These are phyloP conservation scores for Neoseiulus cucumeris DNA, from an alignment of 1,140 invertebrate species.

Conservation along the genomic window DNA sequence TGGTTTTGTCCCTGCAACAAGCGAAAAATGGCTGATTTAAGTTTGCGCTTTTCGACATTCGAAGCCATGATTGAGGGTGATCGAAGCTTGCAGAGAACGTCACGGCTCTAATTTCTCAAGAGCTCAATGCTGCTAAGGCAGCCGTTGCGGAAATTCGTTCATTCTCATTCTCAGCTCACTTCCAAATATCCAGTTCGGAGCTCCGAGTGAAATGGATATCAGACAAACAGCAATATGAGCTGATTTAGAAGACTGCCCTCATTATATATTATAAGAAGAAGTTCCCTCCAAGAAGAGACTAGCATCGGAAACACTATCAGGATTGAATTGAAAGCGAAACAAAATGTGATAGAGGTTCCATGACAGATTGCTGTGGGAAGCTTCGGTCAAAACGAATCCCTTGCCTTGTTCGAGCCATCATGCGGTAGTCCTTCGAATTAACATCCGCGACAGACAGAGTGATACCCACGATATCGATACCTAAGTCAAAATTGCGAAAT, in stretches of 20 bases:
- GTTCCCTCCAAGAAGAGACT: no score
- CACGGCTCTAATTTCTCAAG: neutral
- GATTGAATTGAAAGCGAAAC: no score
- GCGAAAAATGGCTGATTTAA: slow-evolving; percentile 4
- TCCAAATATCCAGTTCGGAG: neutral
- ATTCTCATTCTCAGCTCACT: neutral
- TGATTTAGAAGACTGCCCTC: no score
- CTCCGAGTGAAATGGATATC: neutral
- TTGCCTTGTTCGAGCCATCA: no score
- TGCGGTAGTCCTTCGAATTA: neutral
- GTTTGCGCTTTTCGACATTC: neutral
- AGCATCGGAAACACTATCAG: no score
- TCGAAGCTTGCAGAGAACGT: neutral
- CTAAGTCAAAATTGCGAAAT: no score
- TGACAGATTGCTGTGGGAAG: no score
- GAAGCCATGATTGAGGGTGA: neutral
- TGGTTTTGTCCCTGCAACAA: neutral
- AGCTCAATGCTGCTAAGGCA: neutral
- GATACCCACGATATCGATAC: neutral
- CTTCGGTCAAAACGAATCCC: no score
- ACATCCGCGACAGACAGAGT: neutral
- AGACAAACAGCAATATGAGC: no score
- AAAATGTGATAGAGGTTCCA: no score
- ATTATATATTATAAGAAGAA: no score
- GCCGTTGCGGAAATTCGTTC: neutral